Base-by-base conservation (phyloP, 1,140 invertebrate species). In the Pseudobourletiella spinata region DNA sequence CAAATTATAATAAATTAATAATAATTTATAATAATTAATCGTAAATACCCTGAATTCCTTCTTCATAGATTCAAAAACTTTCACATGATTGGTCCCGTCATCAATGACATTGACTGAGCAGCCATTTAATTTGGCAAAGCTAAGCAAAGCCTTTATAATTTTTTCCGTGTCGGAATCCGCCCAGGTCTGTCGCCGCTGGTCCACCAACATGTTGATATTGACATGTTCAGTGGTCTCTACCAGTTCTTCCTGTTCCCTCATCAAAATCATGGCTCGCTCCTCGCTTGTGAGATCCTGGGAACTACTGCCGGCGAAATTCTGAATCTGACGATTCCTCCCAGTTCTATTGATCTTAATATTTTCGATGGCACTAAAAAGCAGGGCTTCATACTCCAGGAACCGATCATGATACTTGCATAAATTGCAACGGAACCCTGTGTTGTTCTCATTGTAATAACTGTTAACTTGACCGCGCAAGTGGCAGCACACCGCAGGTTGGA, bases 31-130 rank as follows among this genome's bases (percentile, higher is more conserved):
- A 8, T 25, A 63, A 25, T 6, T n/a, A 46, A 16, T 26, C 48
- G 57, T 20, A 60, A 54, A 68, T 74, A 83, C 80, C 73, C 82
- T 85, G 69, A 84, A 87, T 73, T 88, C 82, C 71, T 82, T 83
- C 69, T 86, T 86, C 61, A 84, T 63, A 0, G 71, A 72, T 24
- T 86, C 80, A 35, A 87, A 72, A 1, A 81, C 56, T 54, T 80
- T 78, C 16, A 86, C 69, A 64, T 85, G 81, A 24, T 73, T 76
- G 35, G 74, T 73, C 3, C 79, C 82, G 71, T 80, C 78, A 43
- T 81, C 75, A 18, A 64, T 42, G 0, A 67, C 48, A 30, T 15
- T 18, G 22, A 50, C 46, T 32, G 61, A 50, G 51, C 32, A 22
- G 44, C 32, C 30, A 43, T 61, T 59, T 2, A 57, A 66, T 65